Percentiles rank a stretch among this genome's conserved stretches.
phyloP scores from a whole-genome alignment of 2,797 vertebrate species.

The Phalanger gymnotis region DNA sequence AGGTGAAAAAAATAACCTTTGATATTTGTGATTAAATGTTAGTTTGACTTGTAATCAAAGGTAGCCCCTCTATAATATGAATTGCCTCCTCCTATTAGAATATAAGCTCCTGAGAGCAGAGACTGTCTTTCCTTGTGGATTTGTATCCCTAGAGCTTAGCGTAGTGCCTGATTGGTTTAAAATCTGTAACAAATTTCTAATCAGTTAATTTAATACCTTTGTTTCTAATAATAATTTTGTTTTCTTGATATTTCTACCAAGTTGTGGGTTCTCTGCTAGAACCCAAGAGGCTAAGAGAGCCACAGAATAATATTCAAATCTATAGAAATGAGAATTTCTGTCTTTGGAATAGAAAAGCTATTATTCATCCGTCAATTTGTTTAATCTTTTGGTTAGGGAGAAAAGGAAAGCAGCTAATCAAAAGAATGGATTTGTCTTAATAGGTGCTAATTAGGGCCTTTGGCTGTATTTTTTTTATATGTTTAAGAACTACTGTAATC shows the following conservation, averaged over 20 bases:
- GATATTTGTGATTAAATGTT: background rate
- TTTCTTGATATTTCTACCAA: background rate
- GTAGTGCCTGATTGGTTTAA: background rate
- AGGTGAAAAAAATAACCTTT: background rate
- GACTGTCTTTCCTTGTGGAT: background rate
- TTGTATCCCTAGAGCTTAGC: background rate
- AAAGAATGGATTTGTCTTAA: background rate
- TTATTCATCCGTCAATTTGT: slow-evolving; percentile 2
- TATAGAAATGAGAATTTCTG: slow-evolving; percentile 6
- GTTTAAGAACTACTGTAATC: background rate
- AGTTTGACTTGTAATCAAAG: background rate
- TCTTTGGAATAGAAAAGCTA: background rate
- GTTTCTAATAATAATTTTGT: background rate
- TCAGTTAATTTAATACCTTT: background rate
- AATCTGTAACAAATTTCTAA: background rate
- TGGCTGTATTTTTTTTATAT: slow-evolving; percentile 24
- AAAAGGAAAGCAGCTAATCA: slow-evolving; percentile 18
- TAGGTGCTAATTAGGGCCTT: slow-evolving; percentile 2
- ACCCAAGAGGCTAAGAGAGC: background rate
- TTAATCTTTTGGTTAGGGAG: slow-evolving; percentile 22
- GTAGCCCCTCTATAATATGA: background rate
- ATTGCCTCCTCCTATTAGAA: background rate
- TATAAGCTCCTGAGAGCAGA: background rate
- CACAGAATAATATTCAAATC: slow-evolving; percentile 14
- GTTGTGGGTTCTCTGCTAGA: background rate